A percentile compares a stretch with the other conserved stretches of the same genome.
Evolutionary conservation across 2,113 vertebrate genomes (phyloP).

Genomic region (Centropristis striata): DNA sequence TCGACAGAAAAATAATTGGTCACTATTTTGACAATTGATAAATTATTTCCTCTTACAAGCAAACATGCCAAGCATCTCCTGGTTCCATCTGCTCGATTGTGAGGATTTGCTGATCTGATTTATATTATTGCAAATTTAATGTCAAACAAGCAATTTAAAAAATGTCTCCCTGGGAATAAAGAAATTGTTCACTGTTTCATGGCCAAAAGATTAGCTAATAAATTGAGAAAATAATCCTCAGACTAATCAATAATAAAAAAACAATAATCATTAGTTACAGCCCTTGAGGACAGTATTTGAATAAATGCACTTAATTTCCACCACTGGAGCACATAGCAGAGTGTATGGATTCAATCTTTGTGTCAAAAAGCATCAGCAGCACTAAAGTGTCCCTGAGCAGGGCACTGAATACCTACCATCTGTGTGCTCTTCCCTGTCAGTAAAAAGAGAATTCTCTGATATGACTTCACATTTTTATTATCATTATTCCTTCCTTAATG

Average conservation of each 20-base stretch:
- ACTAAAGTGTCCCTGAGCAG: conserved; percentile 14
- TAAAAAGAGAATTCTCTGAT: neutral
- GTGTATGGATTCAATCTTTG: conserved; percentile 5
- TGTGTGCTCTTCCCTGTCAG: neutral
- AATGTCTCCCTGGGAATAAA: neutral
- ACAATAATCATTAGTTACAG: conserved; percentile 2
- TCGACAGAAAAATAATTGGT: neutral
- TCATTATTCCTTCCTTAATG: neutral
- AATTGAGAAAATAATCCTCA: conserved; percentile 1
- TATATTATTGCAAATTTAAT: neutral
- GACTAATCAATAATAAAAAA: neutral
- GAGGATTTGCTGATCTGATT: neutral
- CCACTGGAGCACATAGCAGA: neutral
- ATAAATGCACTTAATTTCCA: neutral
- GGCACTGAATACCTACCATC: neutral
- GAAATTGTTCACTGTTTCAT: neutral
- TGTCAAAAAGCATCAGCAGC: neutral
- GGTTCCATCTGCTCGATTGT: neutral
- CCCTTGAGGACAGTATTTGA: conserved; percentile 2
- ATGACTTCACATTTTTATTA: conserved; percentile 19
- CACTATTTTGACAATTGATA: neutral
- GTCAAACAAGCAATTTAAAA: neutral
- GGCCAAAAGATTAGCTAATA: neutral
- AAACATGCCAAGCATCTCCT: neutral
- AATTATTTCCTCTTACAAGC: neutral